A percentile compares a stretch with the other conserved stretches of the same genome.
Conservation (phyloP, 2,888 invertebrate species). For the Nomada hirtipes region DNA sequence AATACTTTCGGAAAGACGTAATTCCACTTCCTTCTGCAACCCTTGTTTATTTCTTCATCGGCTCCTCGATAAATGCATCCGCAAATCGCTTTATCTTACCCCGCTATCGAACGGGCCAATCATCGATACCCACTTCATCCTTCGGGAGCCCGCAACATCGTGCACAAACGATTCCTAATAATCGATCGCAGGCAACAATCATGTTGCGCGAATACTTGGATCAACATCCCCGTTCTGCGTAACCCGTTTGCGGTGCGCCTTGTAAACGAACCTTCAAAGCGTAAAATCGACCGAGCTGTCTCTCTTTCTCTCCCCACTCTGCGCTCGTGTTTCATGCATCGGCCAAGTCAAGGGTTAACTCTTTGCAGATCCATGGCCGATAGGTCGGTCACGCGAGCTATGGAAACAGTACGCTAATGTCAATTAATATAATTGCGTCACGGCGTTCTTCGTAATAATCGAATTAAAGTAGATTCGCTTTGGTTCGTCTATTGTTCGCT, state of each 20-base stretch:
- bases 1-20: no score
- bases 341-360: constrained; percentile 40
- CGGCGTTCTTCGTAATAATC: constrained; percentile 39
- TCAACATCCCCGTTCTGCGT: constrained; percentile 37
- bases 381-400: constrained; percentile 53
- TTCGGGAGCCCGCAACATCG: background rate
- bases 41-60: background rate
- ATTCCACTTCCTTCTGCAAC: background rate
- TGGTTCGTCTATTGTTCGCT: constrained; percentile 18
- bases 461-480: constrained; percentile 5
- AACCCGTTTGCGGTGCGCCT: constrained; percentile 39
- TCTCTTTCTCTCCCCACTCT: constrained; percentile 46
- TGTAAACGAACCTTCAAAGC: constrained; percentile 50
- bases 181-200: constrained; percentile 74
- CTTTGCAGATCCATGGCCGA: constrained; percentile 52
- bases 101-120: background rate
- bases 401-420: constrained; percentile 43
- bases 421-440: constrained; percentile 57
- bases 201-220: constrained; percentile 36
- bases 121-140: background rate
- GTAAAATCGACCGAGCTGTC: constrained; percentile 22
- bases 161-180: constrained; percentile 72
- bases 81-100: background rate
- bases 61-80: background rate
- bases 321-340: constrained; percentile 55